Base-by-base conservation (phyloP, 1,140 invertebrate species). In the Brachionus asplanchnoidis region DNA sequence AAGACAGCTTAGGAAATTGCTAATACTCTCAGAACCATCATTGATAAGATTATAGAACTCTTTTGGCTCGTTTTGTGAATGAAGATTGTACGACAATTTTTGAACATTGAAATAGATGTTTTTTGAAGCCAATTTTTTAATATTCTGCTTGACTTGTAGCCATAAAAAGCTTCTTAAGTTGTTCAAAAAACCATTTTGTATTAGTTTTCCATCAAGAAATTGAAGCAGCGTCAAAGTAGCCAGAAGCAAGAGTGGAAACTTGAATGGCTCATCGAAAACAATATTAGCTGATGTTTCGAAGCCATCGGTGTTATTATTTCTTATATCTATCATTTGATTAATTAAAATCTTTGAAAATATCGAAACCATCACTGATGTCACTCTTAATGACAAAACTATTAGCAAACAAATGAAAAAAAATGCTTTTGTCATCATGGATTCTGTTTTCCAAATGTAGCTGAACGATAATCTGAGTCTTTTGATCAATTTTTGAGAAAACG, bases 81-180 rank as follows among this genome's bases (percentile, higher is more conserved):
- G 96, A 96, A 96, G 98, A 78, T 88, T 86, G 36, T 92, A 85
- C 7, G 90, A 92, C 42, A 91, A 80, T 14, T 92, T 92, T 89
- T 97, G 96, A 28, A 98, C 91, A 90, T 97, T 96, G 42, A 92
- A 91, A 88, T 95, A 95, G 17, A 96, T 89, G 88, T 94, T 88
- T 86, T 95, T 93, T 91, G 97, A 94, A 46, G 97, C 92, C 90
- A 96, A 94, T 85, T 95, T 92, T 4, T 95, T 97, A 2, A 96
- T 97, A 87, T 95, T 98, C 88, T 99, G 97, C 86, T 97, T 95
- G 68, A 99, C 94, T 86, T 92, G 92, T 87, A 98, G 97, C 97
- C 97, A 99, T 5, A 98, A 89, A 88, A 96, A 95, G 2, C 94
- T 93, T 56, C 96, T 91, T 1, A 97, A 86, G 20, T 60, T 80